A percentile compares a stretch with the other conserved stretches of the same genome.
Evolutionary conservation across 2,113 vertebrate species (phyloP).

Genomic region (Amblyornis subalaris): DNA sequence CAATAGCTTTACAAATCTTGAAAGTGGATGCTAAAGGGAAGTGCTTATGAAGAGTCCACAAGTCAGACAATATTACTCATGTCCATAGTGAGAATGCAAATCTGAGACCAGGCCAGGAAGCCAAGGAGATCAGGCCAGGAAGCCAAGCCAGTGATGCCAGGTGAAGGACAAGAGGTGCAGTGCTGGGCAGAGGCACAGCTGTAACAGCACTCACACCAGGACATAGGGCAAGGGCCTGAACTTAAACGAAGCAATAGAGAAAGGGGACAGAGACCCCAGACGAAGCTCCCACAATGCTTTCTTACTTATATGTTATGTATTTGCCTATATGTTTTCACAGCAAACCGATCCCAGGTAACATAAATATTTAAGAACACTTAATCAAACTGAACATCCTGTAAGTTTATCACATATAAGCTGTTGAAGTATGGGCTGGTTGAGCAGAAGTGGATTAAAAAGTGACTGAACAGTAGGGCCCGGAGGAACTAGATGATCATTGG

Average conservation of each 20-base stretch:
- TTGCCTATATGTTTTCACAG: background rate
- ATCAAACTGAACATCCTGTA: background rate
- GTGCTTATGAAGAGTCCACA: background rate
- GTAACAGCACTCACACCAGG: background rate
- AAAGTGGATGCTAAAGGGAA: background rate
- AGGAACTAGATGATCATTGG: background rate
- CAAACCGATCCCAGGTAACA: background rate
- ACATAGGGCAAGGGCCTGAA: background rate
- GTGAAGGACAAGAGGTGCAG: background rate
- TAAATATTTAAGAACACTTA: background rate
- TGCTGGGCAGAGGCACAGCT: background rate
- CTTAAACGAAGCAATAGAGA: background rate
- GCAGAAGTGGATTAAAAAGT: background rate
- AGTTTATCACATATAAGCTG: background rate
- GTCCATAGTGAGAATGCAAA: background rate
- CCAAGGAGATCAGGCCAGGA: background rate
- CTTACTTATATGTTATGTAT: fast-evolving
- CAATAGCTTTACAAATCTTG: background rate
- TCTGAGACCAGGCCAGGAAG: background rate
- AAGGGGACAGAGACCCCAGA: background rate
- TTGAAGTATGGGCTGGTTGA: background rate
- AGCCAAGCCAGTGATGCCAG: background rate
- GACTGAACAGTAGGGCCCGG: background rate
- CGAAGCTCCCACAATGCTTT: background rate
- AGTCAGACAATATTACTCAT: background rate